Evolutionary conservation across 2,888 invertebrate genomes (phyloP), one percentile per base, ranked within the genome.

Genomic region (Dasysyrphus albostriatus): DNA sequence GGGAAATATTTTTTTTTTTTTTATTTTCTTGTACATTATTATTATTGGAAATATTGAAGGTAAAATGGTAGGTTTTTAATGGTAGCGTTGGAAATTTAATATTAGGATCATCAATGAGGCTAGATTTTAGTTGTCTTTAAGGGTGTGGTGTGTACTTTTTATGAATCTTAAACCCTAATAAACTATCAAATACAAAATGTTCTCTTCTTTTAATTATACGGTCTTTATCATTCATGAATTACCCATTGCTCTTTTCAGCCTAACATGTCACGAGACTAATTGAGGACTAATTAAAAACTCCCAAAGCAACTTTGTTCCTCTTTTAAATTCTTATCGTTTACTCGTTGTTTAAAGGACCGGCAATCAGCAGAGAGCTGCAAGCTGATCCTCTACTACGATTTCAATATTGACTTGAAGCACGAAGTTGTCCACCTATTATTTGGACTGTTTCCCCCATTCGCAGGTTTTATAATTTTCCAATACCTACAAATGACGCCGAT

Each of bases 401-500:
- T 70, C 47, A 70, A 74, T 87, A 74, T 87, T 39, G 83, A 14
- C 74, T 70, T 44, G 51, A 82, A 59, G 65, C 87, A 87, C 87
- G 87, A 87, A 78, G 56, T 83, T 77, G 87, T 87, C 3, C 87
- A 83, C 87, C 78, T 72, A 82, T 79, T 70, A 49, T 75, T 75
- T 59, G 75, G 32, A 67, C 72, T 73, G 63, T 73, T 82, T 78
- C 74, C 73, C 65, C 39, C 82, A 69, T 76, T 59, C 39, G 59
- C 5, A 39, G 61, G 61, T 76, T 77, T 81, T 69, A 5, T 42
- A 88, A 90, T 88, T 89, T 88, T 24, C 5, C 89, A 89, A 89
- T 90, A 91, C 0, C 3, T 4, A 54, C 10, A 29, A 89, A 91
- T 89, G 92, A 90, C 91, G 91, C 92, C 91, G 92, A 91, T 91